These are phyloP conservation scores for Lottia gigantea DNA, from an alignment of 2,888 invertebrate species.

Conservation along the genomic window DNA sequence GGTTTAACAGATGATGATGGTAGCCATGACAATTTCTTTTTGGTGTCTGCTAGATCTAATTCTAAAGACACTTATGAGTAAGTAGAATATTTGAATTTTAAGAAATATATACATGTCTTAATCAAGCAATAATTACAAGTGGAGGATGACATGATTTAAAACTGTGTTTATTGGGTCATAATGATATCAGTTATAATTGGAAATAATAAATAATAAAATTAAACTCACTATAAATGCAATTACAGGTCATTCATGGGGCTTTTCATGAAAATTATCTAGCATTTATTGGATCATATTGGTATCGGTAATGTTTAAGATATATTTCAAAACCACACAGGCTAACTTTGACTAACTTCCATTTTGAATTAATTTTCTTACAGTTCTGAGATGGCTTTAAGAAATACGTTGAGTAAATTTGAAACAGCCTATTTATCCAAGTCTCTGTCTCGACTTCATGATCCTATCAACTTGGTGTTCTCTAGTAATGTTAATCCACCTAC, in stretches of 20 bases:
- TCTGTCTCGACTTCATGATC: slow-evolving; percentile 83
- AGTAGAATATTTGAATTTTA: slow-evolving; percentile 18
- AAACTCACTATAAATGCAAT: too few relatives aligned
- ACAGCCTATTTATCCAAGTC: slow-evolving; percentile 87
- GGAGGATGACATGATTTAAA: too few relatives aligned
- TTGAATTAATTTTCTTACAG: slow-evolving; percentile 49
- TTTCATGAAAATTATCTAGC: too few relatives aligned
- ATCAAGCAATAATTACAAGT: too few relatives aligned
- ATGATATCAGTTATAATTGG: too few relatives aligned
- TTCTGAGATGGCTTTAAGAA: slow-evolving; percentile 67
- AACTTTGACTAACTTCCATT: not conserved
- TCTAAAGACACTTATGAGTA: slow-evolving; percentile 34
- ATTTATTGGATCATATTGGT: too few relatives aligned
- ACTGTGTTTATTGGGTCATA: too few relatives aligned
- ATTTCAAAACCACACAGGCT: too few relatives aligned
- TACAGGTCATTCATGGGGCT: too few relatives aligned
- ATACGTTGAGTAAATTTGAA: slow-evolving; percentile 78
- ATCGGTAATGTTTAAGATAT: too few relatives aligned
- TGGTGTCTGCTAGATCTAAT: slow-evolving; percentile 23
- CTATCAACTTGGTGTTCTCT: slow-evolving; percentile 85
- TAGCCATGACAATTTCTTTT: slow-evolving; percentile 35
- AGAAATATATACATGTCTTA: too few relatives aligned
- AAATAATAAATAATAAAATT: too few relatives aligned
- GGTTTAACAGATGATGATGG: slow-evolving; percentile 22
- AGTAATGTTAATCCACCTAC: slow-evolving; percentile 76